phyloP scores from a whole-genome alignment of 2,797 vertebrate species.

The Scleropages formosus region DNA sequence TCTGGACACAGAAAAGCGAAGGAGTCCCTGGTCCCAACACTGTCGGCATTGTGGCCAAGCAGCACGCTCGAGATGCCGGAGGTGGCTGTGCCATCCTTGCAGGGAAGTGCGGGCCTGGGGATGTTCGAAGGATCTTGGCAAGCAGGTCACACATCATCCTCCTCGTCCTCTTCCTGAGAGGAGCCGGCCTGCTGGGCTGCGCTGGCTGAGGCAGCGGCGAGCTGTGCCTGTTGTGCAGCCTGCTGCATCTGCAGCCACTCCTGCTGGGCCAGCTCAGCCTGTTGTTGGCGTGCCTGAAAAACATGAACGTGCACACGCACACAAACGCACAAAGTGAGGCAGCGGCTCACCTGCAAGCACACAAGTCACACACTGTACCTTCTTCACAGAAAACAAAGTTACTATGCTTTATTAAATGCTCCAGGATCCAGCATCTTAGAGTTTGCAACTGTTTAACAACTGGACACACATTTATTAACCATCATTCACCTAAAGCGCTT shows the following conservation, averaged over 20 bases:
- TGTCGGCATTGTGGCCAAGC: slow-evolving; percentile 70
- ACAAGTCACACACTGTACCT: neutral
- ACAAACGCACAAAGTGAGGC: neutral
- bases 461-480: no score
- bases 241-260: slow-evolving; percentile 99
- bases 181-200: slow-evolving; percentile 89
- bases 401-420: neutral
- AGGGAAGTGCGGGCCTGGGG: slow-evolving; percentile 56
- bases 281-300: slow-evolving; percentile 91
- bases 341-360: neutral
- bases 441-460: no score
- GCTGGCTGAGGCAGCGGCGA: slow-evolving; percentile 89
- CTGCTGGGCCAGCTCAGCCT: slow-evolving; percentile 96
- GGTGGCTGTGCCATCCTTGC: slow-evolving; percentile 66
- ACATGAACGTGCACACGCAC: slow-evolving; percentile 28
- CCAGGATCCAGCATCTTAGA: neutral
- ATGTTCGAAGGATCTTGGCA: neutral
- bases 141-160: slow-evolving; percentile 87
- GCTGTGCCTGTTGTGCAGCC: slow-evolving; percentile 95
- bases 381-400: neutral
- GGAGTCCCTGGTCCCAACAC: slow-evolving; percentile 61
- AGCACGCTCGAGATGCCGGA: slow-evolving; percentile 64
- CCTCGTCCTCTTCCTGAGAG: slow-evolving; percentile 97
- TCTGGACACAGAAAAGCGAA: slow-evolving; percentile 49
- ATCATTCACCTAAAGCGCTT: no score